phyloP scores from a whole-genome alignment of 2,113 vertebrate genomes.

The Natator depressus region DNA sequence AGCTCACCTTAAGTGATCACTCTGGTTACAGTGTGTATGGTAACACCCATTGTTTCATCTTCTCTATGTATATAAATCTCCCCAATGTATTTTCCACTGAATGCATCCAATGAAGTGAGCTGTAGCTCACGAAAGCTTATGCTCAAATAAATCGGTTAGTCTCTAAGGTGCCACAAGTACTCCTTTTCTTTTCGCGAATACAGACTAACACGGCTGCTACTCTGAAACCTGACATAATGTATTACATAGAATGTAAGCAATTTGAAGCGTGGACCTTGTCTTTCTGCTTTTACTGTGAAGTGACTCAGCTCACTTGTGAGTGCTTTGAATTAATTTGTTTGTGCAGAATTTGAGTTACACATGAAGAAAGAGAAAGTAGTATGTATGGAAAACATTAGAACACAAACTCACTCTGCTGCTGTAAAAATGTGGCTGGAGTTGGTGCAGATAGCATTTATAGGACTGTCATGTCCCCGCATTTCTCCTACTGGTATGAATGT shows the following conservation, averaged over 20 bases:
- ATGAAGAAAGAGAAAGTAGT: not conserved
- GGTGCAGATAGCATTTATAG: slow-evolving; percentile 91
- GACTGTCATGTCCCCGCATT: slow-evolving; percentile 91
- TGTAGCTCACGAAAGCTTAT: too few species aligned
- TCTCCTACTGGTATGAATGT: slow-evolving; percentile 86
- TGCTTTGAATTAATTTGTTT: not conserved
- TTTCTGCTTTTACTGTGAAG: not conserved
- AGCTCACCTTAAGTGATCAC: too few species aligned
- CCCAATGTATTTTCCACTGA: too few species aligned
- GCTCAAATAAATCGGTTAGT: too few species aligned
- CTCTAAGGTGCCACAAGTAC: too few species aligned
- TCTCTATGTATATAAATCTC: too few species aligned
- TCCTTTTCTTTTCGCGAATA: too few species aligned
- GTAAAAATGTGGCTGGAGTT: slow-evolving; percentile 95
- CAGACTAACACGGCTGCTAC: too few species aligned
- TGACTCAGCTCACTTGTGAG: not conserved
- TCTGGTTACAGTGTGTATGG: too few species aligned
- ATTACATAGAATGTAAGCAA: not conserved
- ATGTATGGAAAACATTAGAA: not conserved
- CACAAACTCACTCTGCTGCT: slow-evolving; percentile 91
- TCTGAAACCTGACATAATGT: not conserved
- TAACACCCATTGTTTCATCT: too few species aligned
- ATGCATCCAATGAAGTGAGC: too few species aligned
- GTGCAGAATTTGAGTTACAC: not conserved
- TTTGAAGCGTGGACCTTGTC: not conserved